A percentile compares a stretch with the other conserved stretches of the same genome.
phyloP scores from a whole-genome alignment of 2,113 vertebrate species.

The Neogobius melanostomus region DNA sequence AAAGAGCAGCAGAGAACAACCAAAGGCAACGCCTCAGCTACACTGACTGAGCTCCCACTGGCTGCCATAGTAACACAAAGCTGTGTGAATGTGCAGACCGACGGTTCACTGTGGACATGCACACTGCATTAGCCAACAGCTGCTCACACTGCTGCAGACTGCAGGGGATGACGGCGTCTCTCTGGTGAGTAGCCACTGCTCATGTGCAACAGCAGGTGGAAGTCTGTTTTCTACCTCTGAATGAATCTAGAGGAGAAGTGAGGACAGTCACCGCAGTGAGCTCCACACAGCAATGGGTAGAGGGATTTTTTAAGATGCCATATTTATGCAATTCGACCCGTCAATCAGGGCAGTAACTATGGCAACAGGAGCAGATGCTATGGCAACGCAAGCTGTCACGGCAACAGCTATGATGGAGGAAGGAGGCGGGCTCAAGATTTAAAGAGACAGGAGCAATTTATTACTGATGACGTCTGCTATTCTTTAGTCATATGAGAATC shows the following conservation, averaged over 20 bases:
- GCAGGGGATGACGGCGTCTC: constrained; percentile 49
- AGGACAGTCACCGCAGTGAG: constrained; percentile 32
- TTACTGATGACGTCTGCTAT: constrained; percentile 56
- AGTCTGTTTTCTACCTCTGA: constrained; percentile 43
- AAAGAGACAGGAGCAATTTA: constrained; percentile 61
- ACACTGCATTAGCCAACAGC: constrained; percentile 60
- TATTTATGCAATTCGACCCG: constrained; percentile 66
- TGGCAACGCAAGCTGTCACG: constrained; percentile 74
- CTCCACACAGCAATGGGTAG: not conserved
- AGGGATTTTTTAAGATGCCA: constrained; percentile 56
- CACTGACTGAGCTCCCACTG: constrained; percentile 50
- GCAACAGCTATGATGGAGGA: constrained; percentile 55
- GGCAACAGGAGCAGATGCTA: constrained; percentile 69
- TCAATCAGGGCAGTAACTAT: constrained; percentile 73
- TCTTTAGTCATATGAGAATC: constrained; percentile 58
- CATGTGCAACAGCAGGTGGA: constrained; percentile 4
- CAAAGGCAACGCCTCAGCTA: constrained; percentile 64
- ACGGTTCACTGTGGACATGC: constrained; percentile 30
- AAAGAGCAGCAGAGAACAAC: constrained; percentile 46
- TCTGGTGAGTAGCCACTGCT: constrained; percentile 55
- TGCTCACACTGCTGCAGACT: constrained; percentile 65
- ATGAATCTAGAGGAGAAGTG: constrained; percentile 46
- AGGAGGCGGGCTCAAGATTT: constrained; percentile 47
- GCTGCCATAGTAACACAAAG: constrained; percentile 70
- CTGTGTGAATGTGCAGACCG: constrained; percentile 36